Base-by-base conservation (phyloP, 2,888 invertebrate species). In the Arge pagana region DNA sequence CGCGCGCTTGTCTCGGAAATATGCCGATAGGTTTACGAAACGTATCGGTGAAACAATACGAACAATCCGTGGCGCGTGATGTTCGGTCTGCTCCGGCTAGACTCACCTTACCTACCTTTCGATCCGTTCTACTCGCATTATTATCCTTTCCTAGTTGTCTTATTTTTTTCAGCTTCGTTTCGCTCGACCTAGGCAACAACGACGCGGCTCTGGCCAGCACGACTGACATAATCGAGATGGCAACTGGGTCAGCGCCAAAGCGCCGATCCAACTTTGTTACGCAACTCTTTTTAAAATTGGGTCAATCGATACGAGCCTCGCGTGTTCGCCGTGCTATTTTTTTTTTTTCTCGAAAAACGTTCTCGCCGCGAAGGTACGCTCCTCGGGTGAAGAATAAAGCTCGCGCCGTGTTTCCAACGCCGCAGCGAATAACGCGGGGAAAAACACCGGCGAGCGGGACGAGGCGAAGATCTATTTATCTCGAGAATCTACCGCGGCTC, bases 21-120 rank as follows among this genome's bases (percentile, higher is more conserved):
- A 70, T 70, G 70, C 70, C 70, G 70, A 71, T 70, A 68, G 62
- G 68, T 66, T 70, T 70, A 70, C 70, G 70, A 71, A 70, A 70
- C 61, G 45, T 63, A 56, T 60, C 59, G 62, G 63, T 66, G 68
- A 66, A 70, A 68, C 68, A 66, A 67, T 68, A 68, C 56, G 13
- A 16, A 33, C 11, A 33, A 33, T n/a, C n/a, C n/a, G n/a, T n/a
- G n/a, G n/a, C n/a, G n/a, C n/a, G n/a, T n/a, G n/a, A n/a, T n/a
- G n/a, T n/a, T n/a, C n/a, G n/a, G n/a, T n/a, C n/a, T n/a, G n/a
- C n/a, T n/a, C n/a, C n/a, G n/a, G n/a, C n/a, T n/a, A n/a, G n/a
- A n/a, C n/a, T n/a, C n/a, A n/a, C n/a, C n/a, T n/a, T n/a, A n/a
- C n/a, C n/a, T n/a, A n/a, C n/a, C n/a, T n/a, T n/a, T n/a, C n/a